phyloP scores from a whole-genome alignment of 2,113 vertebrate species.

The Pycnonotus jocosus region DNA sequence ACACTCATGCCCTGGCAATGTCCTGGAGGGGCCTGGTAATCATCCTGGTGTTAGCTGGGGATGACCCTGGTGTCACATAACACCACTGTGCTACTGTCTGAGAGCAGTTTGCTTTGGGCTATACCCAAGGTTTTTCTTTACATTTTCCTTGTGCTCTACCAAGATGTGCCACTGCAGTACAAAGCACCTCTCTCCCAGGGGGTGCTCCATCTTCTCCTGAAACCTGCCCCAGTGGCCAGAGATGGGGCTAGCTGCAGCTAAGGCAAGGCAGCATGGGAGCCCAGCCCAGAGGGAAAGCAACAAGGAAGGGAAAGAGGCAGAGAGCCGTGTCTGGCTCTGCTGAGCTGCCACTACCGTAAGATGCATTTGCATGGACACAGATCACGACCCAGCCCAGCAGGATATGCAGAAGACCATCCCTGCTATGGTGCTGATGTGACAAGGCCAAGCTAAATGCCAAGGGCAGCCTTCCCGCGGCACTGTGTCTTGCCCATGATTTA shows the following conservation, averaged over 20 bases:
- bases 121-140: not conserved
- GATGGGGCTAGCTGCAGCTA: not conserved
- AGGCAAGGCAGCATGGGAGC: not conserved
- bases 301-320: not conserved
- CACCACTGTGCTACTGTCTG: not conserved
- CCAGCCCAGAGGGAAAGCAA: not conserved
- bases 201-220: not conserved
- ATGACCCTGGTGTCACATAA: not conserved
- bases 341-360: not conserved
- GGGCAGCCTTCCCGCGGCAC: fast-evolving
- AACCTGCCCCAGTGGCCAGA: not conserved
- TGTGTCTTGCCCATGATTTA: not conserved
- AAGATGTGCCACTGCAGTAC: not conserved
- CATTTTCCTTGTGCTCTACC: not conserved
- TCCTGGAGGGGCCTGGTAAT: not conserved
- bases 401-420: not conserved
- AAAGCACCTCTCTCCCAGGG: not conserved
- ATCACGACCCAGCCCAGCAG: not conserved
- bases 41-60: fast-evolving
- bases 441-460: not conserved
- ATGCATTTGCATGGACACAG: not conserved
- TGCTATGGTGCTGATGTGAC: not conserved
- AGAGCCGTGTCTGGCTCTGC: not conserved
- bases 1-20: not conserved
- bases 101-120: not conserved